phyloP scores from a whole-genome alignment of 2,113 vertebrate species.

The Megaleporinus macrocephalus region DNA sequence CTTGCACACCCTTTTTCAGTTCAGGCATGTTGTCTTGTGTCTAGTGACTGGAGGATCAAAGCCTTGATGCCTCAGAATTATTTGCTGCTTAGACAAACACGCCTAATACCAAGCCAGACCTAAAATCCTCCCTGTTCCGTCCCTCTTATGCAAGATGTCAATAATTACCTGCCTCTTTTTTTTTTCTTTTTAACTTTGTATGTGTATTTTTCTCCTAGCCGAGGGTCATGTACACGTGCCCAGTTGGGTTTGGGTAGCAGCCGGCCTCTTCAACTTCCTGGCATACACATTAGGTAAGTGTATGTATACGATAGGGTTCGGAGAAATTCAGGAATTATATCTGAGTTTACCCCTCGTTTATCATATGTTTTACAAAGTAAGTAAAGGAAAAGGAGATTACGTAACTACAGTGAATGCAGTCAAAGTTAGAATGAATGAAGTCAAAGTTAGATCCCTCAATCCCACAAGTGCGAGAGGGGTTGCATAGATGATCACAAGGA shows the following conservation, averaged over 20 bases:
- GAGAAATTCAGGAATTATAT: no score
- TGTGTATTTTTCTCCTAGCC: constrained; percentile 73
- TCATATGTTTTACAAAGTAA: no score
- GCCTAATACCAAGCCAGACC: not conserved
- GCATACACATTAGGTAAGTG: constrained; percentile 95
- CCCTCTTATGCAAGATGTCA: not conserved
- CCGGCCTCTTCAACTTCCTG: constrained; percentile 94
- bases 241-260: constrained; percentile 89
- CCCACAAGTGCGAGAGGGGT: no score
- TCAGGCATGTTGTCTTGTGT: not conserved
- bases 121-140: not conserved
- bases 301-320: not conserved
- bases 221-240: constrained; percentile 87
- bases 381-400: no score
- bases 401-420: no score
- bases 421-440: no score
- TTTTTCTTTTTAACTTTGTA: constrained; percentile 29
- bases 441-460: no score
- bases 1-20: not conserved
- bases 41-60: not conserved
- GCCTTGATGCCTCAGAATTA: not conserved
- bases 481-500: no score
- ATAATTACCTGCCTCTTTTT: not conserved
- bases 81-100: not conserved
- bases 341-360: no score